A percentile compares a stretch with the other conserved stretches of the same genome.
These are phyloP conservation scores for Odontomyia ornata DNA, from an alignment of 2,888 invertebrate species.

Conservation along the genomic window DNA sequence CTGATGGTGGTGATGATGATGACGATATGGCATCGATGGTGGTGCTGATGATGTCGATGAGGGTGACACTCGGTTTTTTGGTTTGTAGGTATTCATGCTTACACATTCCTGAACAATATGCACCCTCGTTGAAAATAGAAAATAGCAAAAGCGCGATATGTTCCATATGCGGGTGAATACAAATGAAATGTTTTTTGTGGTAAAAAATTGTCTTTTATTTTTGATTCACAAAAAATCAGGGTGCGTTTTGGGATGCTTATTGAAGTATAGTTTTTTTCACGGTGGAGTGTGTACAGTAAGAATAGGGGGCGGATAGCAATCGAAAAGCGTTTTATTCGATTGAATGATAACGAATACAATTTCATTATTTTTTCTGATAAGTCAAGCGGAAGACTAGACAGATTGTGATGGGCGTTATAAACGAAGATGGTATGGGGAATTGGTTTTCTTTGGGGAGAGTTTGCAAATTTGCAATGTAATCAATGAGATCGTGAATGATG, in stretches of 20 bases:
- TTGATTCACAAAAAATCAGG: no score
- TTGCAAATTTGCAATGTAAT: no score
- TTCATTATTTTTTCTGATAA: slow-evolving; percentile 24
- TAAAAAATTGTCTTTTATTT: neutral
- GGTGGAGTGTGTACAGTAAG: neutral
- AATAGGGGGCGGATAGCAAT: slow-evolving; percentile 8
- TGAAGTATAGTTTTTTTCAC: no score
- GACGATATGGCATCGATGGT: neutral
- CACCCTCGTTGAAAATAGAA: neutral
- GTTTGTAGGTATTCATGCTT: slow-evolving; percentile 17
- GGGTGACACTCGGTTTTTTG: neutral
- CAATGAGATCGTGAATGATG: no score
- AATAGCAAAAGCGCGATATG: neutral
- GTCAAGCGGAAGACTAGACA: neutral
- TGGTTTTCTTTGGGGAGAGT: neutral
- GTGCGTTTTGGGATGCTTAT: no score
- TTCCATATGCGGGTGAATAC: slow-evolving; percentile 35
- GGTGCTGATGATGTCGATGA: neutral
- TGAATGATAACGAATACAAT: slow-evolving; percentile 33
- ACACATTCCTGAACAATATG: slow-evolving; percentile 28
- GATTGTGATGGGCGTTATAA: neutral
- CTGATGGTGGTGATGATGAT: neutral
- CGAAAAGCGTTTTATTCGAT: slow-evolving; percentile 18
- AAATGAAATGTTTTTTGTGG: slow-evolving; percentile 37
- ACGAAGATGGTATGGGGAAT: neutral